phyloP scores from a whole-genome alignment of 2,797 vertebrate species.

The Dallia pectoralis region DNA sequence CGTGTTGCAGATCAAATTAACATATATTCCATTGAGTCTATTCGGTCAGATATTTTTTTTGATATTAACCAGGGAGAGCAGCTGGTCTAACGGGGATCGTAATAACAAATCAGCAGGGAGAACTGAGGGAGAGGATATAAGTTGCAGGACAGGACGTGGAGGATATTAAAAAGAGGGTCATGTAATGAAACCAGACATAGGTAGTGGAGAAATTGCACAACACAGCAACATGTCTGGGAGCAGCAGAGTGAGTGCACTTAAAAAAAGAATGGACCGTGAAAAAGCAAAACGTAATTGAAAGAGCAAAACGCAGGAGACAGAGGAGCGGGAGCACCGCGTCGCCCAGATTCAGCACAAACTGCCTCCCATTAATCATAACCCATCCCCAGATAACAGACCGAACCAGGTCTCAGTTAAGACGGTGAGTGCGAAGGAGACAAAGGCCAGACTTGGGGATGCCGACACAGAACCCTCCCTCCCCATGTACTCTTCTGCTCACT shows the following conservation, averaged over 20 bases:
- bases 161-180: conserved; percentile 27
- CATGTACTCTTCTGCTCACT: neutral
- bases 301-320: neutral
- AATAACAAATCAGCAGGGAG: no score
- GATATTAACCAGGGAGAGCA: neutral
- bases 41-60: no score
- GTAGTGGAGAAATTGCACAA: neutral
- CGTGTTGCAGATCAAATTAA: no score
- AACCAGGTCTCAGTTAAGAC: neutral
- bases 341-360: neutral
- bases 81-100: no score
- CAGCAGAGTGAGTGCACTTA: neutral
- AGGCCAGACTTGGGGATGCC: no score
- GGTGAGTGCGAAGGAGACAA: neutral
- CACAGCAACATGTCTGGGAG: neutral
- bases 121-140: neutral
- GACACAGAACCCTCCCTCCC: neutral
- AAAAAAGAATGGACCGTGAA: neutral
- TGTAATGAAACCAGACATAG: neutral
- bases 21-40: no score
- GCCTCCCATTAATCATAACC: neutral
- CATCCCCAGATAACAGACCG: neutral
- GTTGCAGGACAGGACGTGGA: neutral
- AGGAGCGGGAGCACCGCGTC: neutral
- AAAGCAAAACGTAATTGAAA: neutral